Conservation (phyloP, 2,113 vertebrate species). For the Oostethus manadensis region DNA sequence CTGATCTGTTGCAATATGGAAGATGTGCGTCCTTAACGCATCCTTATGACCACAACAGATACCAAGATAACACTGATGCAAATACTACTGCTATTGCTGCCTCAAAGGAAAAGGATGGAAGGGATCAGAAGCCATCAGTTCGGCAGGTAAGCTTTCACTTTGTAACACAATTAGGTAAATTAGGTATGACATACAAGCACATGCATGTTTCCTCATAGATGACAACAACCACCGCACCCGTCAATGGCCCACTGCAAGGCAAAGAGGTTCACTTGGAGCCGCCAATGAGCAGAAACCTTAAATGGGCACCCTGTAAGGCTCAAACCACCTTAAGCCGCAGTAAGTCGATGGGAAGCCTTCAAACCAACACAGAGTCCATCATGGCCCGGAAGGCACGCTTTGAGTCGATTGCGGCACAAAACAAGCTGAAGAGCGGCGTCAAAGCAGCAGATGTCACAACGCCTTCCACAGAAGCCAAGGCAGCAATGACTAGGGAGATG, state of each 20-base stretch:
- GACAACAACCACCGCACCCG: not conserved
- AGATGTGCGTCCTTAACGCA: not conserved
- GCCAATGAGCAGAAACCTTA: conserved; percentile 22
- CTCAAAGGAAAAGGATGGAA: conserved; percentile 4
- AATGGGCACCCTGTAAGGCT: conserved; percentile 11
- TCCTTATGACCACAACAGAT: conserved; percentile 58
- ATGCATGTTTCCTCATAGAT: conserved; percentile 15
- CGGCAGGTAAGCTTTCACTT: conserved; percentile 53
- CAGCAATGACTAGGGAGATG: conserved; percentile 14
- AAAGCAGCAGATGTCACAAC: not conserved
- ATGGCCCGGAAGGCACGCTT: conserved; percentile 57
- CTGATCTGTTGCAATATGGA: not conserved
- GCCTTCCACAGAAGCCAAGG: not conserved
- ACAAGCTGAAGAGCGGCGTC: not conserved
- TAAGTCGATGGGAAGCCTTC: conserved; percentile 57
- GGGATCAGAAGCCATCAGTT: conserved; percentile 27
- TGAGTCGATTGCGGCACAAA: conserved; percentile 44
- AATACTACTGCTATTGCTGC: conserved; percentile 9
- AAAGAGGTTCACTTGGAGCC: conserved; percentile 17
- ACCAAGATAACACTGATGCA: conserved; percentile 62
- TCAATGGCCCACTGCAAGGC: not conserved
- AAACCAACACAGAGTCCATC: conserved; percentile 22
- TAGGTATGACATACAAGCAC: not conserved
- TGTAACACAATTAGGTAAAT: not conserved
- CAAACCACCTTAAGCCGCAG: conserved; percentile 33